phyloP scores from a whole-genome alignment of 1,140 invertebrate species.

The Augochlora pura region DNA sequence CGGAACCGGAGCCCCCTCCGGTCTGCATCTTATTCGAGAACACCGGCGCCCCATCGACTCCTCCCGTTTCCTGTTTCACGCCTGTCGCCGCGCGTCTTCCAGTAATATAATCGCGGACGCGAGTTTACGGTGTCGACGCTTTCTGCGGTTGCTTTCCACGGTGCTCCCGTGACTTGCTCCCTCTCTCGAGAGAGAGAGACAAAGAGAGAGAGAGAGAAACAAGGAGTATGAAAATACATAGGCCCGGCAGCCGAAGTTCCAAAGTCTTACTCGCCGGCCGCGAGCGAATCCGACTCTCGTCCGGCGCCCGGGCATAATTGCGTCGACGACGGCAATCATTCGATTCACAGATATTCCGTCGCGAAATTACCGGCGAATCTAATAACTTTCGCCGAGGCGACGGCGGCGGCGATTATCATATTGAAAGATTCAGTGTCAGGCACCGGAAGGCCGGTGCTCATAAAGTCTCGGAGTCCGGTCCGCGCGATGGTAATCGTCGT shows the following conservation, averaged over 20 bases:
- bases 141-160: not conserved
- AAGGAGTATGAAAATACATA: too few species aligned
- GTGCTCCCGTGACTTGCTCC: not conserved
- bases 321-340: too few species aligned
- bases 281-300: too few species aligned
- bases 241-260: too few species aligned
- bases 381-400: not conserved
- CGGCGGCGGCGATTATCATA: not conserved
- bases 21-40: slow-evolving; percentile 39
- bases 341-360: too few species aligned
- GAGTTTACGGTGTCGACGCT: not conserved
- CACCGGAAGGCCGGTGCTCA: not conserved
- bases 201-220: too few species aligned
- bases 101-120: not conserved
- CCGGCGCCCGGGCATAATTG: too few species aligned
- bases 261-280: too few species aligned
- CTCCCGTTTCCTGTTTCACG: not conserved
- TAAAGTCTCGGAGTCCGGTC: not conserved
- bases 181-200: too few species aligned
- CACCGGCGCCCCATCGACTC: too few species aligned
- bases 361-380: not conserved
- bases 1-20: not conserved
- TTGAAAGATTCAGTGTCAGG: not conserved
- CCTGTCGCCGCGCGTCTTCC: too few species aligned
- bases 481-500: not conserved